These are phyloP conservation scores for Graptemys geographica DNA, from an alignment of 2,797 vertebrate species.

Conservation along the genomic window DNA sequence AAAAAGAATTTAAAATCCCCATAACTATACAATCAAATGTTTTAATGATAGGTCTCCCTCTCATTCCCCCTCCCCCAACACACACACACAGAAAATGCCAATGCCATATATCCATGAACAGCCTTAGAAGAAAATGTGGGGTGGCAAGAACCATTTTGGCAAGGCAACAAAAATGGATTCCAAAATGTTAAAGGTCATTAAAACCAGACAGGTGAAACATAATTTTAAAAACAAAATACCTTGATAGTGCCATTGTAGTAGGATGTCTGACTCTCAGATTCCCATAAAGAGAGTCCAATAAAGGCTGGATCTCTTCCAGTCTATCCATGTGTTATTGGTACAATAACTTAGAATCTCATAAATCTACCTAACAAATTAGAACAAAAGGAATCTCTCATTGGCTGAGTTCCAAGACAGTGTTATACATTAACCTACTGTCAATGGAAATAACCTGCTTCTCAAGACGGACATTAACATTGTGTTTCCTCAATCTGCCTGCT, in stretches of 20 bases:
- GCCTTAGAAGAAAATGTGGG: conserved; percentile 34
- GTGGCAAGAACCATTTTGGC: conserved; percentile 50
- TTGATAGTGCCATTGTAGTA: background rate
- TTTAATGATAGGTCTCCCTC: conserved; percentile 13
- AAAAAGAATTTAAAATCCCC: background rate
- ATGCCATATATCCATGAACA: conserved; percentile 27
- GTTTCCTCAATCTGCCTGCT: background rate
- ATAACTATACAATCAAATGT: background rate
- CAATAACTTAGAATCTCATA: fast-evolving
- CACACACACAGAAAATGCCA: background rate
- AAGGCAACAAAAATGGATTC: conserved; percentile 12
- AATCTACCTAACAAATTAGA: background rate
- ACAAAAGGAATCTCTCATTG: background rate
- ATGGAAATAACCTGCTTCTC: background rate
- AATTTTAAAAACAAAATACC: background rate
- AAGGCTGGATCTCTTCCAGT: background rate
- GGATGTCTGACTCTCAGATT: fast-evolving
- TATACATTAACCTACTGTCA: background rate
- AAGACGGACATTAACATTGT: background rate
- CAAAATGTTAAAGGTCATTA: background rate
- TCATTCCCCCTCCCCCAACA: background rate
- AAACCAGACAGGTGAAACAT: background rate
- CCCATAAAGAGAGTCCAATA: background rate
- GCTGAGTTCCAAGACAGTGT: background rate
- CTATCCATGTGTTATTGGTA: background rate